Evolutionary conservation across 1,140 invertebrate genomes (phyloP).

Genomic region (Octopus bimaculoides): DNA sequence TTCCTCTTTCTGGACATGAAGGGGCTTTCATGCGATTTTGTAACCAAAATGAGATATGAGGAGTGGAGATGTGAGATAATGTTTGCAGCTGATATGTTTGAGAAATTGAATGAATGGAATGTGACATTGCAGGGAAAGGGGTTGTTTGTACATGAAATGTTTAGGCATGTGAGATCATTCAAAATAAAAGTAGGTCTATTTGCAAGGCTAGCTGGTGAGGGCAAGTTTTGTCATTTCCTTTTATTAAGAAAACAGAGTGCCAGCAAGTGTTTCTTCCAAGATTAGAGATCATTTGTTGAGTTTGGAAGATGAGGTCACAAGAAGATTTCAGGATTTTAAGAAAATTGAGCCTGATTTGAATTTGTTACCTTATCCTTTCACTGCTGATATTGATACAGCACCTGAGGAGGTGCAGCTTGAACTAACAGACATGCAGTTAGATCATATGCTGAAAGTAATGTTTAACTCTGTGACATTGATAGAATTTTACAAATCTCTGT

Average conservation of each 20-base stretch:
- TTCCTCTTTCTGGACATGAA: no score
- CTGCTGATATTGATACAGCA: no score
- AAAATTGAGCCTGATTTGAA: no score
- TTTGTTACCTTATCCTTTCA: no score
- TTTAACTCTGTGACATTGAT: no score
- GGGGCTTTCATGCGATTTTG: no score
- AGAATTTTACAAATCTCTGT: no score
- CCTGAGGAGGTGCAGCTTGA: no score
- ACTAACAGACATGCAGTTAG: no score
- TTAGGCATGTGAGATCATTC: not conserved
- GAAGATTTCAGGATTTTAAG: not conserved
- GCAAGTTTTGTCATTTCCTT: not conserved
- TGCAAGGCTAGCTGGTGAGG: not conserved
- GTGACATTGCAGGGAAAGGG: not conserved
- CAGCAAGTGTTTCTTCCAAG: not conserved
- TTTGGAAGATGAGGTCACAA: not conserved
- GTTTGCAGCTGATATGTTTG: not conserved
- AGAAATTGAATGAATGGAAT: not conserved
- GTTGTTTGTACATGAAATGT: not conserved
- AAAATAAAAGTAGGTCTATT: not conserved
- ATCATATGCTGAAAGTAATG: no score
- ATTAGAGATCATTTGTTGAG: not conserved
- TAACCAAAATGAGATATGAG: no score
- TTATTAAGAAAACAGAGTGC: not conserved
- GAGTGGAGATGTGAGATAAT: not conserved